phyloP scores from a whole-genome alignment of 2,113 vertebrate genomes.

The Cacatua alba region DNA sequence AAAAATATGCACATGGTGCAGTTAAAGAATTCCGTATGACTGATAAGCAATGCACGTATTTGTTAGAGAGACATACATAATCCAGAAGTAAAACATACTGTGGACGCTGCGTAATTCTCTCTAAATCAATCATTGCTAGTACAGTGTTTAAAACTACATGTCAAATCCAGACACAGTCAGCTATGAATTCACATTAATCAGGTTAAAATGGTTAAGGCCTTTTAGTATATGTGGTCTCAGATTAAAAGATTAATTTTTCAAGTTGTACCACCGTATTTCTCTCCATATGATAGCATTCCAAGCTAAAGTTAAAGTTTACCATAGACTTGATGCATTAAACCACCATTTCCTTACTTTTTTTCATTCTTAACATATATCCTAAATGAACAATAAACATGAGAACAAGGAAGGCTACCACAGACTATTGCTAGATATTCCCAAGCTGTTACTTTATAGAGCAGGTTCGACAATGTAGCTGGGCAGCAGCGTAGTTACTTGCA shows the following conservation, averaged over 20 bases:
- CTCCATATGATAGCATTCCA: not conserved
- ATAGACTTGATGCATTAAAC: not conserved
- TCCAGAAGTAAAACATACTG: not conserved
- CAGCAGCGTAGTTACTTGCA: not conserved
- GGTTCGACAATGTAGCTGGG: not conserved
- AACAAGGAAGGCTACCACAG: not conserved
- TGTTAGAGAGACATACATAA: not conserved
- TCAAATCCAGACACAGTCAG: not conserved
- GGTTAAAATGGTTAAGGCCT: not conserved
- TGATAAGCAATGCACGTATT: not conserved
- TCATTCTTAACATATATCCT: not conserved
- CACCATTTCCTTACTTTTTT: not conserved
- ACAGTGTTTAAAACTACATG: not conserved
- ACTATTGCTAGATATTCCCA: not conserved
- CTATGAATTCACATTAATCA: not conserved
- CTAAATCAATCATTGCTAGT: not conserved
- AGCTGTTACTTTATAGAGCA: not conserved
- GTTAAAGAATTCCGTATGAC: not conserved
- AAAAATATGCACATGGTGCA: not conserved
- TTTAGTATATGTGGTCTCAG: not conserved
- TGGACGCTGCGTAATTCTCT: not conserved
- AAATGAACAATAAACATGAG: not conserved
- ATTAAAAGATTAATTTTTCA: constrained; percentile 10
- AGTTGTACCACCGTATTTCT: not conserved
- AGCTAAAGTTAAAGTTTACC: not conserved